Evolutionary conservation across 1,140 invertebrate genomes (phyloP), one percentile per base, ranked within the genome.

Genomic region (Lysiphlebus fabarum): DNA sequence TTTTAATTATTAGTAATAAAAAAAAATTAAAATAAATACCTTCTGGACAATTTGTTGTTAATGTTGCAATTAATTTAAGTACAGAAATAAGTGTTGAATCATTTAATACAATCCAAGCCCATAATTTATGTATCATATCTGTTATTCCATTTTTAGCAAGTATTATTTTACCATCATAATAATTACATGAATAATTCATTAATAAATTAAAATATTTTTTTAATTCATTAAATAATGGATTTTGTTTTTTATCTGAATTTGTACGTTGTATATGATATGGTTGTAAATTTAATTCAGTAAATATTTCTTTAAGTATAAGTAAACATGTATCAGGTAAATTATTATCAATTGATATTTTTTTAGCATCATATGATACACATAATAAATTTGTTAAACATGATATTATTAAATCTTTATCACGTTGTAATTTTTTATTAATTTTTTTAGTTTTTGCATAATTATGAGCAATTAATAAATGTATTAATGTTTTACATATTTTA

Each of bases 81-180:
- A 72, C 73, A 45, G 71, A 70, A 5, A 73, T 65, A 1, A 79
- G 50, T 7, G 80, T 67, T 49, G 44, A 62, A 61, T 78, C 78
- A 62, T 79, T 76, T n/a, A 76, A 67, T 10, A 66, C 69, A 56
- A 81, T 77, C 81, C 82, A 82, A 14, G 69, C 67, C 83, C 83
- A 84, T 17, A 84, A 62, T 68, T 85, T 85, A 57, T 84, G 82
- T 7, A 83, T 49, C 5, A 80, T 61, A 65, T 84, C 82, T 7
- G 82, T 75, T 11, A 84, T 67, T 38, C 81, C 80, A 34, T 70
- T 65, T 50, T 72, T 65, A 0, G 74, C 72, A 5, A 80, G 69
- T 43, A 65, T 65, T 44, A 66, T 62, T 61, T 84, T 84, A 2
- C 78, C 76, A 12, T 65, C 43, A 14, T 47, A 57, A 62, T 70